phyloP scores from a whole-genome alignment of 2,797 vertebrate species.

The Circus cinereus region DNA sequence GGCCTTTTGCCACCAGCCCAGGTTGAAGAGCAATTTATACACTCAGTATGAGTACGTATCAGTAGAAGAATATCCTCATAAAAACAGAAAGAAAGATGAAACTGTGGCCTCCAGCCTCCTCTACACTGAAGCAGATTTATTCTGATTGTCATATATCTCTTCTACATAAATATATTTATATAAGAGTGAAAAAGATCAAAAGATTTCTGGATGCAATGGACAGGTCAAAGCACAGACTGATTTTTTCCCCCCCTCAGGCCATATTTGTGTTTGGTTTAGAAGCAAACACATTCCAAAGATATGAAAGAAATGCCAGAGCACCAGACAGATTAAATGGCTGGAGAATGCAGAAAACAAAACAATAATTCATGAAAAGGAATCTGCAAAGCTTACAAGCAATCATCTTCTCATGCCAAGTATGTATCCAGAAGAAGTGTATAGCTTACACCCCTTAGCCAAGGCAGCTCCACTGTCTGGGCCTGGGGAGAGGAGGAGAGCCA shows the following conservation, averaged over 20 bases:
- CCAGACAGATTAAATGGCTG: background rate
- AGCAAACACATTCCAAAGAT: constrained; percentile 1
- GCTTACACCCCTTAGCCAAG: background rate
- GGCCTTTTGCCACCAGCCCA: background rate
- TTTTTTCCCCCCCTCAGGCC: background rate
- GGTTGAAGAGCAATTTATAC: background rate
- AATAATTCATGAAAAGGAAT: background rate
- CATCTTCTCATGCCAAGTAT: background rate
- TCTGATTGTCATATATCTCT: background rate
- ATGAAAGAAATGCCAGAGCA: constrained; percentile 8
- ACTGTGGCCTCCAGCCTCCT: background rate
- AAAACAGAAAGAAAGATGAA: background rate
- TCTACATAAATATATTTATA: background rate
- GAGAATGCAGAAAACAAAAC: background rate
- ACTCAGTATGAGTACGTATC: background rate
- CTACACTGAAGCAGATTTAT: background rate
- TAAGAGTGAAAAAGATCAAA: background rate
- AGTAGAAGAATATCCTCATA: background rate
- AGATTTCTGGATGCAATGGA: background rate
- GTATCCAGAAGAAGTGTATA: background rate
- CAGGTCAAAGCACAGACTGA: background rate
- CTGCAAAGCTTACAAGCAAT: background rate
- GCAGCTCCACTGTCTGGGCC: background rate
- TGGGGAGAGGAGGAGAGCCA: background rate
- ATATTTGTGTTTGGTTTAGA: background rate